A percentile compares a stretch with the other conserved stretches of the same genome.
phyloP scores from a whole-genome alignment of 2,797 vertebrate genomes.

The Syncerus caffer region DNA sequence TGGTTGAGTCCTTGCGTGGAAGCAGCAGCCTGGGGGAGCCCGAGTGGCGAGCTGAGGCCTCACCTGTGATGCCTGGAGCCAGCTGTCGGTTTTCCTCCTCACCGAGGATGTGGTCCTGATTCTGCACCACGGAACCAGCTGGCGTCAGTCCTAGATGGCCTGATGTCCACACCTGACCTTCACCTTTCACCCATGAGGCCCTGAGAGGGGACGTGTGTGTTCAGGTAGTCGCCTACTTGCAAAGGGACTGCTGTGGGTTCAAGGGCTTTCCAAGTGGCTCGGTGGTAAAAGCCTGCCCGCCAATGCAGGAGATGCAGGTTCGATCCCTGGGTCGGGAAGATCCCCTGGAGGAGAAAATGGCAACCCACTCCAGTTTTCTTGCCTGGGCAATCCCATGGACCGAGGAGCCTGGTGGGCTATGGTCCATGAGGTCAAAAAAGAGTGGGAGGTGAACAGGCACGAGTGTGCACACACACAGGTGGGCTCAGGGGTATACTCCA shows the following conservation, averaged over 20 bases:
- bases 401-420: background rate
- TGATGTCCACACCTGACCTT: background rate
- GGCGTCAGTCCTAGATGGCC: background rate
- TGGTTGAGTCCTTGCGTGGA: background rate
- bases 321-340: background rate
- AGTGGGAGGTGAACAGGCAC: background rate
- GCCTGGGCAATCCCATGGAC: background rate
- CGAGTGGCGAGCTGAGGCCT: conserved; percentile 49
- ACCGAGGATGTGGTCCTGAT: background rate
- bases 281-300: background rate
- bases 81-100: conserved; percentile 64
- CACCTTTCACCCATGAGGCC: rapidly evolving
- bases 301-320: background rate
- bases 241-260: background rate
- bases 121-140: background rate
- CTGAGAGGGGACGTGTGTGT: no score
- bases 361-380: background rate
- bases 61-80: conserved; percentile 61
- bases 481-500: background rate
- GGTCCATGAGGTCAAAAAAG: background rate
- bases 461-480: rapidly evolving
- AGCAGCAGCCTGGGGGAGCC: conserved; percentile 69
- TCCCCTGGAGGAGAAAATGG: background rate
- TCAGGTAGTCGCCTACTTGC: background rate
- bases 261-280: background rate